A percentile compares a stretch with the other conserved stretches of the same genome.
These are phyloP conservation scores for Chouioia cunea DNA, from an alignment of 2,888 invertebrate species.

Conservation along the genomic window DNA sequence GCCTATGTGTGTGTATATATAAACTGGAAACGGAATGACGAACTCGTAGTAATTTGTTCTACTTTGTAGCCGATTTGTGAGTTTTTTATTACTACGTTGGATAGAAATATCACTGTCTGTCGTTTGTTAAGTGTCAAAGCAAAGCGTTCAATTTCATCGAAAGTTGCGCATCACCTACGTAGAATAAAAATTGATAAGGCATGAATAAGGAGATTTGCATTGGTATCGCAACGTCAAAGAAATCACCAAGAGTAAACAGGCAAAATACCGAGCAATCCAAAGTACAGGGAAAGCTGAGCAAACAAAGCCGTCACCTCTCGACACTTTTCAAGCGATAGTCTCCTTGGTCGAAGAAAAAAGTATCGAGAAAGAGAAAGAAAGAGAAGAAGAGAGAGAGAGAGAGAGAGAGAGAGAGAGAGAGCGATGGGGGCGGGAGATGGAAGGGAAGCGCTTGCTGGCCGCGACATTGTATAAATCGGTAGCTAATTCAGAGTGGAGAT, in stretches of 20 bases:
- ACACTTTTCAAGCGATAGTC: constrained; percentile 1
- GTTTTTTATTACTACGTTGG: too few species aligned
- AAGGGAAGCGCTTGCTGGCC: neutral
- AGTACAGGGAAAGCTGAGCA: constrained; percentile 36
- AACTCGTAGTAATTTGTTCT: too few species aligned
- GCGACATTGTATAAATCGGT: constrained; percentile 14
- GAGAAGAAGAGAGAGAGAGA: neutral
- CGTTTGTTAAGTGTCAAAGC: too few species aligned
- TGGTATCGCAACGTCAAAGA: too few species aligned
- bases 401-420: neutral
- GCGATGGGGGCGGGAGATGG: neutral
- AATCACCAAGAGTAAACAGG: constrained; percentile 32
- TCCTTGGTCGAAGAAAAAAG: constrained; percentile 12
- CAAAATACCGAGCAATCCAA: constrained; percentile 15
- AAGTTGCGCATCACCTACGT: too few species aligned
- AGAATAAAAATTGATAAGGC: too few species aligned
- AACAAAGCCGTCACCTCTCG: constrained; percentile 33
- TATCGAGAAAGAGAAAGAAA: neutral
- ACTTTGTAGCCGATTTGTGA: too few species aligned
- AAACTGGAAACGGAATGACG: too few species aligned
- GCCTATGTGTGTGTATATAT: too few species aligned
- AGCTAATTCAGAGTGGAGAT: constrained; percentile 29
- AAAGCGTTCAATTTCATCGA: too few species aligned
- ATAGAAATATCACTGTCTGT: too few species aligned
- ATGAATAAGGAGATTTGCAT: too few species aligned